A percentile compares a stretch with the other conserved stretches of the same genome.
Evolutionary conservation across 2,888 invertebrate genomes (phyloP).

Genomic region (Cephonodes hylas): DNA sequence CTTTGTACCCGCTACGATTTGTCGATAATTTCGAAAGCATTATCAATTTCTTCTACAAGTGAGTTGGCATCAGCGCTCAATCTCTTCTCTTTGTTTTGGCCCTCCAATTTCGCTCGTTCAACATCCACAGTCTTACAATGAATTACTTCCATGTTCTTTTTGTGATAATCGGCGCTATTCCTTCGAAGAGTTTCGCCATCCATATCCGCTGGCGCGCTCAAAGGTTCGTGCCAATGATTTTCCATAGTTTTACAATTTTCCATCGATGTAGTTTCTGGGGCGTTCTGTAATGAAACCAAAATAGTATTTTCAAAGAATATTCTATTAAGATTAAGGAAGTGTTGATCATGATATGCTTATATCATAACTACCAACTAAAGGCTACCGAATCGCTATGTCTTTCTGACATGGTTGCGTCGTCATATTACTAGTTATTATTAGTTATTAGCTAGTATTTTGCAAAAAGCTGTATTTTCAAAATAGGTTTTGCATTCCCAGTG

Average conservation of each 20-base stretch:
- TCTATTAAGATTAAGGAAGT: no score
- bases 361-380: no score
- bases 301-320: no score
- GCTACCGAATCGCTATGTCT: not conserved
- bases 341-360: no score
- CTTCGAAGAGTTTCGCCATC: slow-evolving; percentile 19
- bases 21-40: slow-evolving; percentile 67
- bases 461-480: no score
- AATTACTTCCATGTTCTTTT: not conserved
- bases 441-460: no score
- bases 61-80: slow-evolving; percentile 33
- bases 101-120: slow-evolving; percentile 10
- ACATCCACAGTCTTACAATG: not conserved
- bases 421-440: no score
- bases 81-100: slow-evolving; percentile 21
- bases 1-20: slow-evolving; percentile 44
- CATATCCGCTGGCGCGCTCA: slow-evolving; percentile 26
- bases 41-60: slow-evolving; percentile 73
- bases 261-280: slow-evolving; percentile 30
- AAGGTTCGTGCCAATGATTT: slow-evolving; percentile 52
- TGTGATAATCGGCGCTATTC: slow-evolving; percentile 26
- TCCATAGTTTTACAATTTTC: slow-evolving; percentile 56
- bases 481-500: no score
- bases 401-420: not conserved
- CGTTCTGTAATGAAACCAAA: slow-evolving; percentile 39